phyloP scores from a whole-genome alignment of 2,888 invertebrate species.

The Stenodera caucasica region DNA sequence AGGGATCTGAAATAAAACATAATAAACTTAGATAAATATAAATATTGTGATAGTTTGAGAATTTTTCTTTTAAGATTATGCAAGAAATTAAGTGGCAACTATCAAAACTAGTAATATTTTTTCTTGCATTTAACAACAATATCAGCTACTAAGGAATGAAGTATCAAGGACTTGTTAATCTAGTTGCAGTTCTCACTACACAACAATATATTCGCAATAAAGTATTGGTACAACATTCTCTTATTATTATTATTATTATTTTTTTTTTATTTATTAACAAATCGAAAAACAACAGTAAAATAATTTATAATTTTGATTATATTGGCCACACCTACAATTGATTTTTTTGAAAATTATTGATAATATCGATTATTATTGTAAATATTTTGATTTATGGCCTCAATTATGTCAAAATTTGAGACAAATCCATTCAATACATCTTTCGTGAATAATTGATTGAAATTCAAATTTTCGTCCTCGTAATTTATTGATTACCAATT shows the following conservation, averaged over 20 bases:
- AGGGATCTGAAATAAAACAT: conserved; percentile 46
- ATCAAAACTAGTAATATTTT: conserved; percentile 7
- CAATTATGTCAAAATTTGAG: conserved; percentile 11
- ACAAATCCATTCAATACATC: conserved; percentile 4
- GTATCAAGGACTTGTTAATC: conserved; percentile 1
- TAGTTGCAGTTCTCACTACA: conserved; percentile 1
- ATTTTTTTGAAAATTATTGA: background rate
- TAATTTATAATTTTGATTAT: too few species aligned
- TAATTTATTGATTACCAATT: conserved; percentile 21
- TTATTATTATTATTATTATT: background rate
- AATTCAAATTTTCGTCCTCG: conserved; percentile 21
- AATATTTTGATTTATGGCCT: background rate
- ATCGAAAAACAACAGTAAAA: background rate
- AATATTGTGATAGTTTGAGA: background rate
- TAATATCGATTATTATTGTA: background rate
- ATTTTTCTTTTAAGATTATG: conserved; percentile 11
- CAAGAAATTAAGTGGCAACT: conserved; percentile 12
- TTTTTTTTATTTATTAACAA: background rate
- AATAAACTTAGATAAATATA: background rate
- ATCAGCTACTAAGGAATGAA: background rate
- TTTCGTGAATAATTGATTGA: conserved; percentile 13
- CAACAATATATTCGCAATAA: background rate
- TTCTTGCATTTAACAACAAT: background rate
- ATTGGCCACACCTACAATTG: background rate
- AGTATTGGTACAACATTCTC: background rate